Percentiles rank a stretch among this genome's conserved stretches.
Conservation (phyloP, 2,113 vertebrate species). For the Chloropsis hardwickii region DNA sequence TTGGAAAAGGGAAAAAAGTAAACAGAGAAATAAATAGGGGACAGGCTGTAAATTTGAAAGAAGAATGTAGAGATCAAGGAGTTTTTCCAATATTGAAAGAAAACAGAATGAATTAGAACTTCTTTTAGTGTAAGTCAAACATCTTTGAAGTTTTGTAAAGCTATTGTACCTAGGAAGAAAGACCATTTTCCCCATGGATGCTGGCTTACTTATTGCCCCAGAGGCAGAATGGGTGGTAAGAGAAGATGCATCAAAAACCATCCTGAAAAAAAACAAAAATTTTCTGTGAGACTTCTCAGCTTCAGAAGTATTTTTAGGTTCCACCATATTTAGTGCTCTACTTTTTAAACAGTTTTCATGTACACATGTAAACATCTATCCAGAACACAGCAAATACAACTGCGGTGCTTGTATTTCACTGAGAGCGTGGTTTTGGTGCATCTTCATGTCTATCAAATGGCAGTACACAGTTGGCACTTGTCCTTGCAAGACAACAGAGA, state of each 20-base stretch:
- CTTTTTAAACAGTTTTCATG: background rate
- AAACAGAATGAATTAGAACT: slow-evolving; percentile 17
- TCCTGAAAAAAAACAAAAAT: too few species aligned
- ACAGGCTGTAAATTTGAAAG: background rate
- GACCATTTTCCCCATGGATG: background rate
- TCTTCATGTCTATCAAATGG: background rate
- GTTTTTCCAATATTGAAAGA: background rate
- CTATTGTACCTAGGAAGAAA: slow-evolving; percentile 1
- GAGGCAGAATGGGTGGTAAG: background rate
- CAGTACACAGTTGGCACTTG: background rate
- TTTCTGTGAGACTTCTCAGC: background rate
- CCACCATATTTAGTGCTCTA: background rate
- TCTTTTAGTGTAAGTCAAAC: background rate
- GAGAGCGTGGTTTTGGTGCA: background rate
- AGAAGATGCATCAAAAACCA: background rate
- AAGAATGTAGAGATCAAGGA: background rate
- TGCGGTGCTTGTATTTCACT: background rate
- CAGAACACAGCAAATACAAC: background rate
- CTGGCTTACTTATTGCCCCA: background rate
- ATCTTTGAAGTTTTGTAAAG: slow-evolving; percentile 7
- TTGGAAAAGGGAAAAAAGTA: background rate
- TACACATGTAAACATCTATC: too few species aligned
- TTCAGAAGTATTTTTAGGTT: background rate
- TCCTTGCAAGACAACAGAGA: background rate
- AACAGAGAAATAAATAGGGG: background rate